phyloP scores from a whole-genome alignment of 1,140 invertebrate genomes.

The Geopemphigus sp. region DNA sequence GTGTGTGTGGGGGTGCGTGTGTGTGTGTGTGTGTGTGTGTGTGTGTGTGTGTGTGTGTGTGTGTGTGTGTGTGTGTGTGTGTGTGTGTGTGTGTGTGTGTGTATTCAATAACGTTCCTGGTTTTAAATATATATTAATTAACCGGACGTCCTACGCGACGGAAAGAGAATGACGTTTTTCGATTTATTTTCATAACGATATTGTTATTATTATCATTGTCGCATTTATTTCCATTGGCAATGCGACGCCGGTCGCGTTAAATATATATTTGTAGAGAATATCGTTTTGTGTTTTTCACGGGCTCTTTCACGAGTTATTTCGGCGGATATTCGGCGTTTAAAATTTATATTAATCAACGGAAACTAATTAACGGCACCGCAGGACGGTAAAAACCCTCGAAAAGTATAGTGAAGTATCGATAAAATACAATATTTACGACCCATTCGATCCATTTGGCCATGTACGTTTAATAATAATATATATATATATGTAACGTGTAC shows the following conservation, averaged over 20 bases:
- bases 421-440: background rate
- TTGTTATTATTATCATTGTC: slow-evolving; percentile 3
- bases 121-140: slow-evolving; percentile 19
- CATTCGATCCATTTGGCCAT: background rate
- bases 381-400: background rate
- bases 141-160: slow-evolving; percentile 9
- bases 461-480: too few species aligned
- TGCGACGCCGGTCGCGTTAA: background rate
- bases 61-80: too few species aligned
- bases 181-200: slow-evolving; percentile 20
- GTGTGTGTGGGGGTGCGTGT: too few species aligned
- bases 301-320: background rate
- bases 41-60: background rate
- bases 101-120: background rate
- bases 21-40: too few species aligned
- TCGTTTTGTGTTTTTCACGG: background rate
- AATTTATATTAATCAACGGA: slow-evolving; percentile 1
- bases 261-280: background rate
- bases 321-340: background rate
- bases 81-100: background rate
- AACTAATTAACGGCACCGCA: background rate
- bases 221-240: background rate
- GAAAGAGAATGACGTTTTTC: slow-evolving; percentile 29
- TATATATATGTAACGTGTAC: background rate
- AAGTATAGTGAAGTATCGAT: background rate